These are phyloP conservation scores for Ethmia dodecea DNA, from an alignment of 2,888 invertebrate genomes.

Conservation along the genomic window DNA sequence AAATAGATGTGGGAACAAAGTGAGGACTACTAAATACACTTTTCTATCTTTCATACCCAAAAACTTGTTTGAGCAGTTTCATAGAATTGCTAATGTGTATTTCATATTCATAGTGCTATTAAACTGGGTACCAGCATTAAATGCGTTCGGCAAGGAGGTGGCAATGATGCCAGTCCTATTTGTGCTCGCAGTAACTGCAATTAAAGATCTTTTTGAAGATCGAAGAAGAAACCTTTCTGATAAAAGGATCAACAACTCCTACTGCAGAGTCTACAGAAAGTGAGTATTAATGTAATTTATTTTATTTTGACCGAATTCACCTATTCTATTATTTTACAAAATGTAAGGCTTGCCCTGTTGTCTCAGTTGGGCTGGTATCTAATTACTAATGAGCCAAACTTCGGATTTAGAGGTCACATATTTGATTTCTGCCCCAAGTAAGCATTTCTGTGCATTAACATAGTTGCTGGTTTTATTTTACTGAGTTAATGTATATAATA, in stretches of 20 bases:
- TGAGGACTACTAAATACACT: slow-evolving; percentile 97
- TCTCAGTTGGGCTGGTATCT: no score
- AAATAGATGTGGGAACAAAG: slow-evolving; percentile 88
- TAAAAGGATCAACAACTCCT: slow-evolving; percentile 94
- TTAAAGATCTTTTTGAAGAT: slow-evolving; percentile 97
- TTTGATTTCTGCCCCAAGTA: no score
- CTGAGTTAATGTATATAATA: no score
- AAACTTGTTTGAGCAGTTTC: slow-evolving; percentile 98
- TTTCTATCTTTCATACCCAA: slow-evolving; percentile 95
- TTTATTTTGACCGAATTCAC: no score
- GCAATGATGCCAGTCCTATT: slow-evolving; percentile 97
- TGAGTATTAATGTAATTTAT: no score
- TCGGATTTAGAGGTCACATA: no score
- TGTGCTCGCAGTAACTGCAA: slow-evolving; percentile 94
- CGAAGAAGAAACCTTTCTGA: slow-evolving; percentile 92
- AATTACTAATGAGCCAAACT: no score
- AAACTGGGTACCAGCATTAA: slow-evolving; percentile 96
- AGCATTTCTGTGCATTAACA: no score
- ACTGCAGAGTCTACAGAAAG: slow-evolving; percentile 95
- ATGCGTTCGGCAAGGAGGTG: slow-evolving; percentile 96
- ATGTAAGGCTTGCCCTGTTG: no score
- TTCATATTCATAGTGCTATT: slow-evolving; percentile 97
- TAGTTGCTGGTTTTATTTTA: no score
- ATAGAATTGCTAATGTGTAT: slow-evolving; percentile 97
- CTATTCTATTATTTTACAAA: no score